Conservation (phyloP, 2,797 vertebrate species). For the Triplophysa yarkandensis region DNA sequence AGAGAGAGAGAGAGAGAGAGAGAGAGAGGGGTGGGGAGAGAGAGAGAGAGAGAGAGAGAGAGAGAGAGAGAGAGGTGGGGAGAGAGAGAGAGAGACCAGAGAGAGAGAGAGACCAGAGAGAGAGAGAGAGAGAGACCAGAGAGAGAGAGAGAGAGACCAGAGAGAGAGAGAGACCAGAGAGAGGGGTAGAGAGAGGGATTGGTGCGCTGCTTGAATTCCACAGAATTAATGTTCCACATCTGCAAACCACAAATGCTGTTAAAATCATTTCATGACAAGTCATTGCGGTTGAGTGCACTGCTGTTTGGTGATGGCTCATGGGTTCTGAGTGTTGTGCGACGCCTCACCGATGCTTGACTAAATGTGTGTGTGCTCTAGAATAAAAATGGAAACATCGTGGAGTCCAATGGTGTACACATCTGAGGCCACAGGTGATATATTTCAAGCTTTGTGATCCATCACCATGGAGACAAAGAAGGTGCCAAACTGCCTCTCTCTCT, state of each 20-base stretch:
- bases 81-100: background rate
- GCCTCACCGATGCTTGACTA: background rate
- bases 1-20: background rate
- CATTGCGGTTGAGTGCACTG: slow-evolving; percentile 25
- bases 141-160: background rate
- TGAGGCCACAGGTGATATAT: slow-evolving; percentile 40
- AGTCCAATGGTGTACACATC: slow-evolving; percentile 5
- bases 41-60: background rate
- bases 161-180: background rate
- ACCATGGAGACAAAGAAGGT: slow-evolving; percentile 31
- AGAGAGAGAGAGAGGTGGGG: background rate
- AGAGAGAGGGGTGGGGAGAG: background rate
- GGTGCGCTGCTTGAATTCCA: slow-evolving; percentile 17
- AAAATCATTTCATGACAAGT: slow-evolving; percentile 36
- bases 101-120: background rate
- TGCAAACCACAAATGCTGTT: slow-evolving; percentile 4
- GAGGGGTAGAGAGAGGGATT: background rate
- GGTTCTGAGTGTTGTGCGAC: background rate
- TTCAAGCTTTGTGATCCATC: slow-evolving; percentile 23
- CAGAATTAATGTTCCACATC: slow-evolving; percentile 34
- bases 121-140: background rate
- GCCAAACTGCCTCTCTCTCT: slow-evolving; percentile 14
- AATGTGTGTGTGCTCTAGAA: slow-evolving; percentile 18
- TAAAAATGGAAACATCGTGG: slow-evolving; percentile 24
- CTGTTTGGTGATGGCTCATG: slow-evolving; percentile 3